A percentile compares a stretch with the other conserved stretches of the same genome.
Evolutionary conservation across 2,113 vertebrate genomes (phyloP).

Genomic region (Chaenogobius annularis): DNA sequence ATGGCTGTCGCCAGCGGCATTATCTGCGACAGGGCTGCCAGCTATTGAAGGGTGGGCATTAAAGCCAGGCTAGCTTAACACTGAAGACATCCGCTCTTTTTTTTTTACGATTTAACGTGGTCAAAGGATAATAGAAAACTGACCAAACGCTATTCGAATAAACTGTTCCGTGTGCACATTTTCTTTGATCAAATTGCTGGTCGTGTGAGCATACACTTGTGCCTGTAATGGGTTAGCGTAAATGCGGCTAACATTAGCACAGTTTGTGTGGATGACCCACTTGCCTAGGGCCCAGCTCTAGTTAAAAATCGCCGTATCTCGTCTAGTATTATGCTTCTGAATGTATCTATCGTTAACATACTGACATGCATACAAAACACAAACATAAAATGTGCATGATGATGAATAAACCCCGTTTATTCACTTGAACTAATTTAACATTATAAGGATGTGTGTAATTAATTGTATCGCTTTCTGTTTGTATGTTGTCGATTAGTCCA

Average conservation of each 20-base stretch:
- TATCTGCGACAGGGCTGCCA: conserved; percentile 38
- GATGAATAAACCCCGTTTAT: neutral
- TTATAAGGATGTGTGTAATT: neutral
- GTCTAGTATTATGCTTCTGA: neutral
- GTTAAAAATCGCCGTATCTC: conserved; percentile 15
- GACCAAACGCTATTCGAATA: neutral
- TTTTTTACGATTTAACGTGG: conserved; percentile 11
- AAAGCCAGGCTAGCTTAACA: conserved; percentile 36
- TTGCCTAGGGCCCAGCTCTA: conserved; percentile 54
- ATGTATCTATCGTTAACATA: neutral
- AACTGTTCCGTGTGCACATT: neutral
- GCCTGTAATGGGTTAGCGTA: neutral
- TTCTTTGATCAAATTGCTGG: neutral
- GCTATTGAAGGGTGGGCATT: conserved; percentile 56
- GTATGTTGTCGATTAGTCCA: conserved; percentile 52
- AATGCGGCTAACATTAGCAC: conserved; percentile 47
- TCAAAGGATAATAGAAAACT: neutral
- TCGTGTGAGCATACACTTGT: neutral
- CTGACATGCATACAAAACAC: neutral
- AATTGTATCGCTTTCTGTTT: neutral
- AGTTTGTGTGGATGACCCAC: conserved; percentile 57
- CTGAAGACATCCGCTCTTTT: conserved; percentile 27
- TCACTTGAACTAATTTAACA: neutral
- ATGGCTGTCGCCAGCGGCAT: conserved; percentile 2
- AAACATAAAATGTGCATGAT: neutral